Evolutionary conservation across 1,140 invertebrate genomes (phyloP), one percentile per base, ranked within the genome.

Genomic region (Macrosteles quadrilineatus): DNA sequence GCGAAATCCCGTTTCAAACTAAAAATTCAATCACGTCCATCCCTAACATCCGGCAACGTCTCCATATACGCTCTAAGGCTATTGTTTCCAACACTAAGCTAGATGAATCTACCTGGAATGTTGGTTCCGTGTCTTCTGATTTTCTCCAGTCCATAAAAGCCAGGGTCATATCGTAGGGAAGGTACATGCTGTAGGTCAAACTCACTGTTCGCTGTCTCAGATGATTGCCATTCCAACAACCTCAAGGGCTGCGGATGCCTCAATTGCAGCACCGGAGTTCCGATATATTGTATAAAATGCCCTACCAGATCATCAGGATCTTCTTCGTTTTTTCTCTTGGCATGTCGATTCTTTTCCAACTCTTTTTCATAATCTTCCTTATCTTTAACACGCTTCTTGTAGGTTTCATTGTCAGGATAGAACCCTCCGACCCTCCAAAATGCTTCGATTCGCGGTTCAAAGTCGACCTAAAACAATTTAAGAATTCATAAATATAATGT

Each of bases 371-470:
- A 73, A 76, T 76, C 57, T 47, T 72, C 47, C 4, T 63, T 50
- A 14, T 70, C 65, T 53, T 73, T 71, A 27, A 73, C 62, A 43
- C 72, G 65, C 21, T 73, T 65, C 32, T 74, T 50, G 40, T 72
- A 36, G 19, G 72, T 68, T 25, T 76, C 45, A 45, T 77, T 70
- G n/a, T 85, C 81, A 0, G 86, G 83, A 73, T 87, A 77, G 72
- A 91, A 83, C 70, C 90, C 89, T 71, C 92, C 91, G 67, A 85
- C 83, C 74, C 84, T 84, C 93, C 93, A 94, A 78, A 90, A 92
- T 55, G 91, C 87, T 84, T 94, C 92, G 73, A 90, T 80, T 40
- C 91, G 82, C 6, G 92, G 89, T 71, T 91, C 85, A 77, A 84
- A 83, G 79, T 94, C 91, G 50, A 89, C 78, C 85, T 88, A 72